Conservation (phyloP, 2,113 vertebrate species). For the Dicrurus megarhynchus region DNA sequence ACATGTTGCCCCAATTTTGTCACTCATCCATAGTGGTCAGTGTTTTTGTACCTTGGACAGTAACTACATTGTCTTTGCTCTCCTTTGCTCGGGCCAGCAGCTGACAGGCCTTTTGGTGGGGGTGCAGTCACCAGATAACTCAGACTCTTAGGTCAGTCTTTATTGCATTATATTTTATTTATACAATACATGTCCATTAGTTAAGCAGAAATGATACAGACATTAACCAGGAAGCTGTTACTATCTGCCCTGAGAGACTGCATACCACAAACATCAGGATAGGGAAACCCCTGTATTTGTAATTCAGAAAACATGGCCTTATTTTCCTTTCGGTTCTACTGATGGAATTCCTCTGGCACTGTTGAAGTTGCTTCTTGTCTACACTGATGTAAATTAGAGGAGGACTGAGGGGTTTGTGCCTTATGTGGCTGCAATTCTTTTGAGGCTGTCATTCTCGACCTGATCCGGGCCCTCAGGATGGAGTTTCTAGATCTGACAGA, state of each 20-base stretch:
- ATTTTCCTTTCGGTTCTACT: not conserved
- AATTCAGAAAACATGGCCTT: not conserved
- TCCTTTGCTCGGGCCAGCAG: not conserved
- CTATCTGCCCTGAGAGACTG: not conserved
- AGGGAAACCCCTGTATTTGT: not conserved
- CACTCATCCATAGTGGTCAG: not conserved
- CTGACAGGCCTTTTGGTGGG: not conserved
- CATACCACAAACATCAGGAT: not conserved
- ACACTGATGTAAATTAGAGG: not conserved
- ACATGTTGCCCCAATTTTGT: not conserved
- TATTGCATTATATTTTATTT: not conserved
- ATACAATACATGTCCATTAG: not conserved
- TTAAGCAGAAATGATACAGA: not conserved
- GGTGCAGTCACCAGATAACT: not conserved
- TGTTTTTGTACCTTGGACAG: not conserved
- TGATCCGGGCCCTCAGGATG: not conserved
- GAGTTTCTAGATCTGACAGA: not conserved
- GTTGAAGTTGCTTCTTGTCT: not conserved
- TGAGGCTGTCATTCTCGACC: not conserved
- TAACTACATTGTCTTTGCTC: not conserved
- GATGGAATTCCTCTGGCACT: not conserved
- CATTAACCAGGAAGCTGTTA: not conserved
- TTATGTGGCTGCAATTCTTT: not conserved
- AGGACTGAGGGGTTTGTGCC: not conserved
- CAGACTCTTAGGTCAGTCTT: not conserved